Percentiles rank a stretch among this genome's conserved stretches.
These are phyloP conservation scores for Nesidiocoris tenuis DNA, from an alignment of 2,888 invertebrate species.

Conservation along the genomic window DNA sequence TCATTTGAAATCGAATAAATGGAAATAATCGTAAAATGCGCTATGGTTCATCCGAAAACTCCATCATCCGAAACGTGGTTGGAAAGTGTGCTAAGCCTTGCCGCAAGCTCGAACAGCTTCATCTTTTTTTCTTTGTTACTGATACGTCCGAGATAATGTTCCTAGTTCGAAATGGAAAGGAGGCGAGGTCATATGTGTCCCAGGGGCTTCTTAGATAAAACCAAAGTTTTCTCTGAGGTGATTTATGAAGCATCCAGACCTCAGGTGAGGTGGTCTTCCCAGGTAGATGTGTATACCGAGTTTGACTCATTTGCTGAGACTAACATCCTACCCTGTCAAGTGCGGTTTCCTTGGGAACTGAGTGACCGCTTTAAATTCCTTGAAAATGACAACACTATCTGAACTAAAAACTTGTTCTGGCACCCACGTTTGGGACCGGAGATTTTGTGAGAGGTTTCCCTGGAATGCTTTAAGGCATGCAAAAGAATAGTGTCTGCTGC, in stretches of 20 bases:
- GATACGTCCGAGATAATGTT: slow-evolving; percentile 21
- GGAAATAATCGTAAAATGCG: too few relatives aligned
- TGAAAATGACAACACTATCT: neutral
- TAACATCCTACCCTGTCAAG: neutral
- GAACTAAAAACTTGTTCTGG: neutral
- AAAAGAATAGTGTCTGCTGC: too few relatives aligned
- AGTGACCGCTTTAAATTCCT: neutral
- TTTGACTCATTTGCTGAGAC: neutral
- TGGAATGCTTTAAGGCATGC: too few relatives aligned
- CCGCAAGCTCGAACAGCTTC: neutral
- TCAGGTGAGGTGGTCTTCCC: neutral
- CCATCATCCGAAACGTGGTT: neutral
- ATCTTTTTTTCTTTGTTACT: slow-evolving; percentile 10
- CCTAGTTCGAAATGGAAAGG: slow-evolving; percentile 15
- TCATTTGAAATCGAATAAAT: too few relatives aligned
- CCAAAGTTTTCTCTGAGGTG: slow-evolving; percentile 11
- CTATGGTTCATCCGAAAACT: too few relatives aligned
- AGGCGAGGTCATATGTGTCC: slow-evolving; percentile 17
- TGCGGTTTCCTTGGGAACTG: neutral
- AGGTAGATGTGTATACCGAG: neutral
- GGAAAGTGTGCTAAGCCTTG: neutral
- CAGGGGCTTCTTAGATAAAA: slow-evolving; percentile 20
- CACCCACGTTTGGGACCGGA: neutral
- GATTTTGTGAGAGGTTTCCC: too few relatives aligned
- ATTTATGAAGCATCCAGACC: slow-evolving; percentile 1